Base-by-base conservation (phyloP, 2,888 invertebrate genomes). In the Limnephilus marmoratus region DNA sequence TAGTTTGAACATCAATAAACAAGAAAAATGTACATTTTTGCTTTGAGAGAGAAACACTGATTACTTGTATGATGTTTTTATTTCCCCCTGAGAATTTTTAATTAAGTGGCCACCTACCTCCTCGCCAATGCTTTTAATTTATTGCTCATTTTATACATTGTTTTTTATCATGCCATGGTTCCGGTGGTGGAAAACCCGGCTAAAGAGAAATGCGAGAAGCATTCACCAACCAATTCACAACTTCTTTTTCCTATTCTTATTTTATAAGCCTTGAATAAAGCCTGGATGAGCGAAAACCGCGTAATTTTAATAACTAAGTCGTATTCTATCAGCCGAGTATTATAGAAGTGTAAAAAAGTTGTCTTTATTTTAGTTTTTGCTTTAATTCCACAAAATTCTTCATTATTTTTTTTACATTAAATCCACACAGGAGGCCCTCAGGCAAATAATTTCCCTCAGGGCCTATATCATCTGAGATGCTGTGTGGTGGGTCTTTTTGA, bases 151-250 rank as follows among this genome's bases (percentile, higher is more conserved):
- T 68, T n/a, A 68, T 68, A n/a, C 68, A 68, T 68, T 68, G 68
- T 68, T 68, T 68, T 68, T 68, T 68, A 68, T 68, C 68, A 68
- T 68, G 68, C 68, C 68, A 68, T 68, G n/a, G 68, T 68, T 68
- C 68, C 68, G 68, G 68, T 24, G 68, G 24, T 68, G n/a, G 68
- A 68, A 68, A 24, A 1, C 24, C 9, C 68, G 24, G 68, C 68
- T n/a, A 24, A 24, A 68, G 24, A 7, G 68, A 68, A 68, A 68
- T n/a, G 24, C 68, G 68, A 68, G 24, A 68, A 68, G 68, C n/a
- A 68, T 68, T 68, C 68, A 68, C 5, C 24, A 9, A 68, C 68
- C 68, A 68, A 68, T 68, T 68, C 68, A 68, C 68, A 24, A 68
- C 24, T 68, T 68, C n/a, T 68, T 68, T 24, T 68, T 18, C 7